Evolutionary conservation across 2,113 vertebrate species (phyloP), one percentile per base, ranked within the genome.

Genomic region (Laticauda colubrina): DNA sequence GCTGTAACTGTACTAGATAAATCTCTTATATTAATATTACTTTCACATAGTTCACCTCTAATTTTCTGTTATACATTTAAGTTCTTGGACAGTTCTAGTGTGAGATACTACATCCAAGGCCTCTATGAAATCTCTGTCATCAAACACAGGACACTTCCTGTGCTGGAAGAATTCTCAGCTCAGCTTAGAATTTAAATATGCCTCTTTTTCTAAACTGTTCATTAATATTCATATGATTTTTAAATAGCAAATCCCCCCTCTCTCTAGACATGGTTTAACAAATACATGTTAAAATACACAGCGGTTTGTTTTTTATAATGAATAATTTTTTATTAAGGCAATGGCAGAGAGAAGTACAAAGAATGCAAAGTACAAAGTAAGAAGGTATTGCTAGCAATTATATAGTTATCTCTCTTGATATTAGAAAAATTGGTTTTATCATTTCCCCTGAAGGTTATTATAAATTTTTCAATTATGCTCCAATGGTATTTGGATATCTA

Each of bases 391-490:
- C 92, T 69, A 89, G 85, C 89, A 96, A 96, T 96, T 93, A 94
- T 14, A 89, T 90, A 61, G 94, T 92, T 87, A 92, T 95, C 48
- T 91, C 48, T 94, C 94, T 87, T 95, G 94, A 93, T 69, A 81
- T 55, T 94, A 64, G 14, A 95, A 96, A 95, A 91, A 92, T 51
- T 53, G 85, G 24, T 61, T 96, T 92, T 87, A 43, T 7, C 64
- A 64, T 95, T 93, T 92, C 90, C 89, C 90, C 29, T 9, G 59
- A 23, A 92, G 92, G 92, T 90, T 93, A 94, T 88, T 94, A 96
- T 64, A 97, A 95, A 95, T 91, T 96, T 97, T 95, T 93, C 95
- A 97, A 93, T 97, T 97, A 96, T 87, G 94, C 61, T 92, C 95
- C 87, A 92, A 94, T 88, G 95, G 93, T 94, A 96, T 95, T 95